These are phyloP conservation scores for Temnopleurus reevesii DNA, from an alignment of 53 echinoderm and acorn worm genomes.

Conservation along the genomic window DNA sequence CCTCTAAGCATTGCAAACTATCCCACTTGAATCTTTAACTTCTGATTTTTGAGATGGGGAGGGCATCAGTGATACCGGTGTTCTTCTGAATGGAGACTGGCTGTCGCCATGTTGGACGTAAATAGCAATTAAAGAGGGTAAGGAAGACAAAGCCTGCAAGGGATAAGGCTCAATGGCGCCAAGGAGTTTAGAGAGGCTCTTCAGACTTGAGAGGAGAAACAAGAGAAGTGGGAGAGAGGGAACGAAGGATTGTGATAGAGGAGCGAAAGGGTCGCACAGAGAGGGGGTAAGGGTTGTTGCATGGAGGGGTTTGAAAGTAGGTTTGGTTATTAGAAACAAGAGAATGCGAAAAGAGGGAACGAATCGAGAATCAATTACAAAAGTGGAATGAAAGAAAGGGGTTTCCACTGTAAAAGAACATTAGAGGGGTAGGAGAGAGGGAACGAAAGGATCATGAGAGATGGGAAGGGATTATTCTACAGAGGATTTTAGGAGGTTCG, in stretches of 20 bases:
- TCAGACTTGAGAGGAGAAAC: background rate
- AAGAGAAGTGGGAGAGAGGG: background rate
- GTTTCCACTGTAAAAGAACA: too few relatives aligned
- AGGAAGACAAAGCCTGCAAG: constrained; percentile 42
- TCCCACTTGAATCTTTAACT: too few relatives aligned
- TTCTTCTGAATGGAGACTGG: constrained; percentile 4
- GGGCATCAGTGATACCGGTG: background rate
- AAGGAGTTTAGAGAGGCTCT: constrained; percentile 34
- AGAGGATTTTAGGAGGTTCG: too few relatives aligned
- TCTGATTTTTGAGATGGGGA: background rate
- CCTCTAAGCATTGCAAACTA: too few relatives aligned
- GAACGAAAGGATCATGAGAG: too few relatives aligned
- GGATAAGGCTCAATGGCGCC: constrained; percentile 34
- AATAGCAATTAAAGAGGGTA: constrained; percentile 46
- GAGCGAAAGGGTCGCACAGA: background rate
- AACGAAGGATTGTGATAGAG: background rate
- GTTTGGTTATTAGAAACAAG: too few relatives aligned
- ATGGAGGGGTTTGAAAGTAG: too few relatives aligned
- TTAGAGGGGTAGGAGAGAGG: background rate
- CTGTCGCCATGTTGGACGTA: constrained; percentile 34
- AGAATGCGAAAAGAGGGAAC: too few relatives aligned
- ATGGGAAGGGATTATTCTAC: too few relatives aligned
- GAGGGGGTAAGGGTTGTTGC: too few relatives aligned
- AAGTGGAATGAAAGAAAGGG: too few relatives aligned
- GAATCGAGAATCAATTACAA: too few relatives aligned